Evolutionary conservation across 2,797 vertebrate genomes (phyloP).

Genomic region (Falco naumanni): DNA sequence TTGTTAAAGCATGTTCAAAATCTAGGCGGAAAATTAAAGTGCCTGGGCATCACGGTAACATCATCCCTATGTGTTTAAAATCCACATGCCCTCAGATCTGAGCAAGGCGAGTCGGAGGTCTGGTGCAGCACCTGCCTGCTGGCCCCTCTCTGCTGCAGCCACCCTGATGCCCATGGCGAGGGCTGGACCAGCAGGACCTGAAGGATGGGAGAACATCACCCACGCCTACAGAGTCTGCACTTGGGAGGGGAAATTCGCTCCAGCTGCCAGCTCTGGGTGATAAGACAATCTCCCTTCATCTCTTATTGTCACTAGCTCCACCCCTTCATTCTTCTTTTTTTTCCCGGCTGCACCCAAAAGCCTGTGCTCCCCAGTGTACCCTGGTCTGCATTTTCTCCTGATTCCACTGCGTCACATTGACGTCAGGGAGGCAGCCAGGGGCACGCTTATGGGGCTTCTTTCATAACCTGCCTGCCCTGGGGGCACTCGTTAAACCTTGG

Average conservation of each 20-base stretch:
- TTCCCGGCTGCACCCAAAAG: neutral
- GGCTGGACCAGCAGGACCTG: neutral
- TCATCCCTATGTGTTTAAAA: neutral
- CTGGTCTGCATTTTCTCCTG: neutral
- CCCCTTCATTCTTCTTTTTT: neutral
- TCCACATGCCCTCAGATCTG: fast-evolving
- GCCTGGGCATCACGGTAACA: no score
- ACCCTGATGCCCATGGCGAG: fast-evolving
- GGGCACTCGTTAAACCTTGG: neutral
- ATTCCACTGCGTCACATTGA: conserved; percentile 21
- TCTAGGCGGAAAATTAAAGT: neutral
- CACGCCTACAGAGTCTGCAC: neutral
- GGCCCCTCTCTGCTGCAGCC: neutral
- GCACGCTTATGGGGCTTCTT: neutral
- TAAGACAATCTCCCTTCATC: conserved; percentile 42
- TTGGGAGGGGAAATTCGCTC: neutral
- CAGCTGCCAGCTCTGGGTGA: neutral
- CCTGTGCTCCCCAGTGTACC: neutral
- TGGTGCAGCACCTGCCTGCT: neutral
- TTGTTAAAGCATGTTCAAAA: neutral
- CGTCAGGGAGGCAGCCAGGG: conserved; percentile 36
- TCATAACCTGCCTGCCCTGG: conserved; percentile 38
- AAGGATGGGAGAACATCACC: neutral
- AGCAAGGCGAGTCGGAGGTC: neutral
- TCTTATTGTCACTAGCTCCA: neutral